These are phyloP conservation scores for Metalampra italica DNA, from an alignment of 2,888 invertebrate genomes.

Conservation along the genomic window DNA sequence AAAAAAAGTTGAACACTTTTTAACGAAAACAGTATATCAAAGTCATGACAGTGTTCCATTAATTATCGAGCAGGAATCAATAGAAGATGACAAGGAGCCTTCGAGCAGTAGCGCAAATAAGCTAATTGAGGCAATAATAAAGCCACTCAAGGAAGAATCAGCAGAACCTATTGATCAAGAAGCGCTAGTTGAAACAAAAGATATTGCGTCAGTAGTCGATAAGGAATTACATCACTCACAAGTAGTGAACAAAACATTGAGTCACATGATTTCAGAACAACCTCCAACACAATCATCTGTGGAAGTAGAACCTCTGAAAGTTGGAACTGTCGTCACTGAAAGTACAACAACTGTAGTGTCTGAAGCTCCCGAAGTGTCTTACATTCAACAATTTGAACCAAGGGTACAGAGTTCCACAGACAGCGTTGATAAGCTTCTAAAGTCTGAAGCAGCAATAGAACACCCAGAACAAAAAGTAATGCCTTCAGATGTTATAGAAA, in stretches of 20 bases:
- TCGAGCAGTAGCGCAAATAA: background rate
- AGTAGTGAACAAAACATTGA: constrained; percentile 15
- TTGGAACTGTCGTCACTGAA: constrained; percentile 43
- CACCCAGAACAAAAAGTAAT: constrained; percentile 53
- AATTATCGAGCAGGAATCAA: background rate
- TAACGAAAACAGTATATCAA: too few species aligned
- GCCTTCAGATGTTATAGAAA: constrained; percentile 29
- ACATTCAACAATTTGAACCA: constrained; percentile 44
- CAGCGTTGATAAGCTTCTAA: constrained; percentile 35
- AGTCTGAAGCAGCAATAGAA: constrained; percentile 23
- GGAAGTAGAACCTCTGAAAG: constrained; percentile 36
- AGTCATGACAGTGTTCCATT: too few species aligned
- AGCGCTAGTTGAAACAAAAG: constrained; percentile 3
- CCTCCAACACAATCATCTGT: constrained; percentile 34
- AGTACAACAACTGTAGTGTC: constrained; percentile 27
- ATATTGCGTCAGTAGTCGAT: constrained; percentile 7
- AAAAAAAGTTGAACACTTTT: too few species aligned
- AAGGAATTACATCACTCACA: constrained; percentile 3
- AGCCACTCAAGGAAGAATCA: constrained; percentile 22
- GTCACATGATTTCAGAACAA: constrained; percentile 28
- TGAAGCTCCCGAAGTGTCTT: constrained; percentile 37
- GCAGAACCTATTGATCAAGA: background rate
- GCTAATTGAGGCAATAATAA: constrained; percentile 10
- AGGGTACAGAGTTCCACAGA: constrained; percentile 37
- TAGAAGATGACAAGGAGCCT: constrained; percentile 1